Percentiles rank a stretch among this genome's conserved stretches.
Conservation (phyloP, 2,888 invertebrate genomes). For the Napeogenes sylphis region DNA sequence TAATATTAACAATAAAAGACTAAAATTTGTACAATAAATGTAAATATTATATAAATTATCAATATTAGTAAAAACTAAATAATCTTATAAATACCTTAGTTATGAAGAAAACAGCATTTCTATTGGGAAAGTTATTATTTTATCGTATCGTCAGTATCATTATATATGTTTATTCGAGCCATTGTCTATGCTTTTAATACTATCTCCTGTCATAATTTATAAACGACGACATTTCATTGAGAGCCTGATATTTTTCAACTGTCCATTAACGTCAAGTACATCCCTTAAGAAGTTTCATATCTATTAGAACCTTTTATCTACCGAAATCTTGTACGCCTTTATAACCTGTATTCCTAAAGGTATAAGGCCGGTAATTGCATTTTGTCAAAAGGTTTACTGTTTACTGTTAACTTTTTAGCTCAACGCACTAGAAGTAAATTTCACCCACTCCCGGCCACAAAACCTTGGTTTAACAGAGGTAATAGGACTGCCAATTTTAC, state of each 20-base stretch:
- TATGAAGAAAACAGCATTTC: no score
- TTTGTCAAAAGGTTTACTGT: conserved; percentile 1
- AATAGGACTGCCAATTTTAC: conserved; percentile 36
- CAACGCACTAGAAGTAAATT: conserved; percentile 30
- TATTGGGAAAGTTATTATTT: not conserved
- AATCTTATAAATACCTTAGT: no score
- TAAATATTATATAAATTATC: no score
- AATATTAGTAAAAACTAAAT: no score
- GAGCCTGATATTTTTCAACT: conserved; percentile 28
- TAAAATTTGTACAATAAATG: no score
- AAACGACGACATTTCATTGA: conserved; percentile 29
- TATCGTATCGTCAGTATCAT: conserved; percentile 9
- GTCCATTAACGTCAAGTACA: conserved; percentile 29
- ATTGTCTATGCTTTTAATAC: conserved; percentile 20
- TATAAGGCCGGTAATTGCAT: conserved; percentile 24
- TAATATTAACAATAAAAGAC: no score
- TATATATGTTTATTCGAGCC: conserved; percentile 14
- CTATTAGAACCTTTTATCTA: conserved; percentile 17
- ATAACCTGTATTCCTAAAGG: conserved; percentile 15
- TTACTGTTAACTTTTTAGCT: conserved; percentile 19
- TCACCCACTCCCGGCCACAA: conserved; percentile 34
- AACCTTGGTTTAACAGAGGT: conserved; percentile 30
- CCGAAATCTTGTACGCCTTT: conserved; percentile 17
- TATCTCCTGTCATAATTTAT: conserved; percentile 22
- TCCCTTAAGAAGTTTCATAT: conserved; percentile 20